Evolutionary conservation across 2,113 vertebrate species (phyloP), one percentile per base, ranked within the genome.

Genomic region (Centropus bengalensis): DNA sequence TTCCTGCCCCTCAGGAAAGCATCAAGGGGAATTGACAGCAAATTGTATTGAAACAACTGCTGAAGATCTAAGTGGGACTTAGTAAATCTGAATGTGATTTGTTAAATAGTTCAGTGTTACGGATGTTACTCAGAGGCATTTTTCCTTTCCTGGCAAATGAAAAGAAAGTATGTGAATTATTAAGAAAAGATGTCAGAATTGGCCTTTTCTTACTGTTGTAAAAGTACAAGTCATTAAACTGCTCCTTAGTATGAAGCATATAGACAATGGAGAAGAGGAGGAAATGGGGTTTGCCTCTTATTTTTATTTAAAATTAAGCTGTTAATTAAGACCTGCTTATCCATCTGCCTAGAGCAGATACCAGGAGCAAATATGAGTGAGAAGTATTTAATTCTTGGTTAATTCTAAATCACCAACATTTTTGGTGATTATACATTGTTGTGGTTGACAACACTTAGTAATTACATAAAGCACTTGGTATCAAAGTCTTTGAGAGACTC

Each of bases 291-390:
- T 74, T 81, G 38, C 24, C 26, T 91, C n/a, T 76, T 54, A 22
- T 12, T 88, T 93, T 83, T 8, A 9, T 82, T 91, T 87, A 75
- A 84, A 89, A 82, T 86, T 69, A 84, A 75, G 42, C 45, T 91
- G 18, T 74, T 91, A 83, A 68, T 42, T 26, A 58, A 47, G 62
- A 74, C 19, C n/a, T 78, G 21, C 64, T 86, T 74, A 42, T 24
- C 18, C 42, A 14, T 67, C 69, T 89, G 77, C 67, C 66, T 84
- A 9, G 49, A 67, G 28, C 62, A 21, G 38, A 44, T 84, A 38
- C 38, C 47, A 62, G 69, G 26, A 87, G 49, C 66, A 89, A 75
- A 27, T 74, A 45, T 2, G 26, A 86, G 28, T 62, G 42, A 77
- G 42, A 59, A 78, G 8, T 51, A 19, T 74, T 73, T 80, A 30